phyloP scores from a whole-genome alignment of 92 coral and sea anemone genomes.

The Porites rus region DNA sequence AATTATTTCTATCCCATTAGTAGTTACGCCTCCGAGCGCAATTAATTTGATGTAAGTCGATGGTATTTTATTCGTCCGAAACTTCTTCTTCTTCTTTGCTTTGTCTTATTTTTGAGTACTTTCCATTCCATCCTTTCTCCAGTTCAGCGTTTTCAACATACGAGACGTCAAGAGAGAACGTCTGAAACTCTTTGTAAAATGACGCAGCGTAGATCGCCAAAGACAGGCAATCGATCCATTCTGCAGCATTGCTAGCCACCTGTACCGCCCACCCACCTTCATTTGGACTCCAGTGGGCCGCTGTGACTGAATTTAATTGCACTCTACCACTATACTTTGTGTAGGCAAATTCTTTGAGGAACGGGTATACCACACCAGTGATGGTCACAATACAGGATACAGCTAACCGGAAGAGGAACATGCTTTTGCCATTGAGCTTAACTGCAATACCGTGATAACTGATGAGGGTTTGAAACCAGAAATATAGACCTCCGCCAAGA shows the following conservation, averaged over 20 bases:
- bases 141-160: slow-evolving; percentile 19
- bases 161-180: slow-evolving; percentile 63
- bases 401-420: background rate
- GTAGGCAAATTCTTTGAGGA: background rate
- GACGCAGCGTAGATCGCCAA: slow-evolving; percentile 70
- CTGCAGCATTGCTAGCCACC: slow-evolving; percentile 72
- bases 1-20: no score
- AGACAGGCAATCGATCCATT: slow-evolving; percentile 81
- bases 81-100: background rate
- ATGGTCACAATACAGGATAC: background rate
- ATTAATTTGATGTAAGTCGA: no score
- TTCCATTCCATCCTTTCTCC: background rate
- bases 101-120: background rate
- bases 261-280: slow-evolving; percentile 84
- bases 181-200: slow-evolving; percentile 81
- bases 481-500: slow-evolving; percentile 19
- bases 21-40: no score
- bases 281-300: slow-evolving; percentile 72
- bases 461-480: slow-evolving; percentile 18
- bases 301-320: background rate
- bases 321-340: background rate
- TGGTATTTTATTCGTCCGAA: background rate
- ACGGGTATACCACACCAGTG: background rate
- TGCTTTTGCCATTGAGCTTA: background rate
- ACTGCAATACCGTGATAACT: background rate